phyloP scores from a whole-genome alignment of 2,888 invertebrate species.

The Ichneumoninae sp. region DNA sequence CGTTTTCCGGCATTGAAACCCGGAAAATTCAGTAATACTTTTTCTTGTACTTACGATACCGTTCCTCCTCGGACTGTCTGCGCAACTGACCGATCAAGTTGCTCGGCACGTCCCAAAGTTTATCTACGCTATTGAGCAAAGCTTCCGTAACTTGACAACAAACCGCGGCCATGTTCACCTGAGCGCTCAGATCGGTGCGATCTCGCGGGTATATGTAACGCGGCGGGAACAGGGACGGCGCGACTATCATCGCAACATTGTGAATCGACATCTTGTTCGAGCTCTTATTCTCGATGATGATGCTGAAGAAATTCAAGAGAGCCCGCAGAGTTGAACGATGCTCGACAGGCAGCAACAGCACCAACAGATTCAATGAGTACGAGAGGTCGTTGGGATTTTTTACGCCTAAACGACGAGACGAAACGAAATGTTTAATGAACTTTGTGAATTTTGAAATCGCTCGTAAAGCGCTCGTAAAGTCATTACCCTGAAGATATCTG shows the following conservation, averaged over 20 bases:
- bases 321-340: slow-evolving; percentile 93
- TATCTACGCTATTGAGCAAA: slow-evolving; percentile 91
- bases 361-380: slow-evolving; percentile 89
- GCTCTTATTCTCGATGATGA: slow-evolving; percentile 89
- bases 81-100: slow-evolving; percentile 89
- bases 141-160: slow-evolving; percentile 94
- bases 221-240: slow-evolving; percentile 96
- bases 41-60: slow-evolving; percentile 82
- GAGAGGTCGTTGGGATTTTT: slow-evolving; percentile 85
- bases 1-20: slow-evolving; percentile 5
- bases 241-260: slow-evolving; percentile 97
- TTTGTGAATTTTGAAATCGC: neutral
- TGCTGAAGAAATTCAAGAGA: slow-evolving; percentile 91
- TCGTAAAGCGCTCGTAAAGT: too few relatives aligned
- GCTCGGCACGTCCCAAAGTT: slow-evolving; percentile 92
- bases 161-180: slow-evolving; percentile 93
- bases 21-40: slow-evolving; percentile 75
- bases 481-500: too few relatives aligned
- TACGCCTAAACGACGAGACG: slow-evolving; percentile 85
- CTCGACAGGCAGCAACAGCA: slow-evolving; percentile 92
- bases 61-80: slow-evolving; percentile 84
- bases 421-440: slow-evolving; percentile 3
- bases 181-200: slow-evolving; percentile 89
- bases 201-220: slow-evolving; percentile 87
- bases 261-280: slow-evolving; percentile 95